Conservation (phyloP, 2,113 vertebrate genomes). For the Periophthalmus modestus region DNA sequence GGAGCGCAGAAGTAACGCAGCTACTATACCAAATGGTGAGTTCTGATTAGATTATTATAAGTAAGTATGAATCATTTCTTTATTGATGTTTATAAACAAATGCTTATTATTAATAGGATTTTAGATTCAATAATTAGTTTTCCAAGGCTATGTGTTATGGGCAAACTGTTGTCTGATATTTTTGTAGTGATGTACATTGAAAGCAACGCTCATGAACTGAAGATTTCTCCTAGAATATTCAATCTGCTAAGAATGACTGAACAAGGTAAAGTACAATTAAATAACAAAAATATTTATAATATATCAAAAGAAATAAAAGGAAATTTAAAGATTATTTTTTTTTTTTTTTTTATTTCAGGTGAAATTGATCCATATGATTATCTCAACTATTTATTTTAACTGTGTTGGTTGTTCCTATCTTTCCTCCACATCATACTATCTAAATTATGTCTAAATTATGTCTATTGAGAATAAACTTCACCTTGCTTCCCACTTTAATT, state of each 20-base stretch:
- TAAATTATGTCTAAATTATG: not conserved
- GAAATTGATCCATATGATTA: slow-evolving; percentile 4
- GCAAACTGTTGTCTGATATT: not conserved
- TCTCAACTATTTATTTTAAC: slow-evolving; percentile 3
- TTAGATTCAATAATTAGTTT: not conserved
- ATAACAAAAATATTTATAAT: not conserved
- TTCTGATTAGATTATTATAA: not conserved
- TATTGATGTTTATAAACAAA: not conserved
- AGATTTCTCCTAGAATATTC: slow-evolving; percentile 1
- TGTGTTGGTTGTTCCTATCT: slow-evolving; percentile 7
- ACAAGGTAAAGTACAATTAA: slow-evolving; percentile 32
- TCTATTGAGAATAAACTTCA: not conserved
- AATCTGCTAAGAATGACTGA: slow-evolving; percentile 27
- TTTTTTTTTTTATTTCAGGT: slow-evolving; percentile 29
- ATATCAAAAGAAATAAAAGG: not conserved
- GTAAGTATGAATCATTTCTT: not conserved
- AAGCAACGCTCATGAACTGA: slow-evolving; percentile 18
- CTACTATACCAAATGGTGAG: slow-evolving; percentile 28
- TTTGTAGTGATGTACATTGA: slow-evolving; percentile 26
- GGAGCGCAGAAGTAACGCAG: slow-evolving; percentile 39
- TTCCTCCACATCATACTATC: not conserved
- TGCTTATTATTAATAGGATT: not conserved
- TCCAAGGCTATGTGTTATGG: not conserved
- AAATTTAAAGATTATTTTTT: not conserved
- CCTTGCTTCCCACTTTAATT: not conserved